A percentile compares a stretch with the other conserved stretches of the same genome.
phyloP scores from a whole-genome alignment of 2,888 invertebrate species.

The Uropetala carovei region DNA sequence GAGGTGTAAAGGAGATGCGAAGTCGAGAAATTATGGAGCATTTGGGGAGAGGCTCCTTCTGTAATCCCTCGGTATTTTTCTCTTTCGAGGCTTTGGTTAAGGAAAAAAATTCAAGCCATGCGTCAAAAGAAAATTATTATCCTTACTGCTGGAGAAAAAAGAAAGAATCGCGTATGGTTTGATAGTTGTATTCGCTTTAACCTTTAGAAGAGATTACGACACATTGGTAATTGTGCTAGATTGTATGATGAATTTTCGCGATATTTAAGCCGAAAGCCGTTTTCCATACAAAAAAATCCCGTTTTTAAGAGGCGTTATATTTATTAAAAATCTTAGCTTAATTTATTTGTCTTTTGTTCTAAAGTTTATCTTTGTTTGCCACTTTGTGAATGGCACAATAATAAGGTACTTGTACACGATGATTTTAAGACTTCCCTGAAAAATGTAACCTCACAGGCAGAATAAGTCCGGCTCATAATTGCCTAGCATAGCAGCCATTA shows the following conservation, averaged over 20 bases:
- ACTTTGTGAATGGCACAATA: too few relatives aligned
- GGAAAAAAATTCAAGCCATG: neutral
- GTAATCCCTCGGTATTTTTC: neutral
- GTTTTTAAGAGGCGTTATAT: too few relatives aligned
- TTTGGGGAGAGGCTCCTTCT: neutral
- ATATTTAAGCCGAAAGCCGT: neutral
- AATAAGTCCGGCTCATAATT: too few relatives aligned
- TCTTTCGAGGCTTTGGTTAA: neutral
- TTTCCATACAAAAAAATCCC: too few relatives aligned
- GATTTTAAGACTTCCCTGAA: too few relatives aligned
- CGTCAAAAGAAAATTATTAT: neutral
- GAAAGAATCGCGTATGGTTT: neutral
- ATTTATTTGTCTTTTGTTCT: too few relatives aligned
- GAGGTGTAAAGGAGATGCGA: too few relatives aligned
- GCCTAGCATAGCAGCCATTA: too few relatives aligned
- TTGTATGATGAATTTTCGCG: neutral
- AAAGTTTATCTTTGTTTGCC: too few relatives aligned
- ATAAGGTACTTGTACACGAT: too few relatives aligned
- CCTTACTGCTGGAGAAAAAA: neutral
- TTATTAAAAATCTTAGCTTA: too few relatives aligned
- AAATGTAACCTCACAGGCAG: too few relatives aligned
- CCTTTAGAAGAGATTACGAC: neutral
- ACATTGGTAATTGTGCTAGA: neutral
- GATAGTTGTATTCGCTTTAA: neutral
- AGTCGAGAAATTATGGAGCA: neutral